Conservation (phyloP, 2,888 invertebrate species). For the Serripes groenlandicus region DNA sequence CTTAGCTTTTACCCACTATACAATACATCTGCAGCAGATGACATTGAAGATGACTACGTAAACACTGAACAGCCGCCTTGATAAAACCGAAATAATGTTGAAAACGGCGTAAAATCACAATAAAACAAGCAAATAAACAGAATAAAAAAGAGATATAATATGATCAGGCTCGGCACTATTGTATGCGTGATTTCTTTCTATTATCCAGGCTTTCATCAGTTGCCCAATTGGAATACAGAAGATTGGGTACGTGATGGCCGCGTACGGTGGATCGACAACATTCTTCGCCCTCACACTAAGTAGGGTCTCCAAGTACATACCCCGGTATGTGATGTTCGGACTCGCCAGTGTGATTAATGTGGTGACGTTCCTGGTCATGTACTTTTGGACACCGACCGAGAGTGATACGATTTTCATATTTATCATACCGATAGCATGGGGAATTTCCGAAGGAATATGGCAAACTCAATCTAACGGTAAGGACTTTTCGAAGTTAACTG, state of each 20-base stretch:
- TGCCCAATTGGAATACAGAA: conserved; percentile 78
- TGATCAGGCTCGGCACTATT: too few relatives aligned
- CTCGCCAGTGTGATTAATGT: conserved; percentile 70
- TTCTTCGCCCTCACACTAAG: conserved; percentile 72
- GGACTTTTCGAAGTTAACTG: too few relatives aligned
- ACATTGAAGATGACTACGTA: too few relatives aligned
- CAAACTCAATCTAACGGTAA: conserved; percentile 78
- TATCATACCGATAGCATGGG: conserved; percentile 75
- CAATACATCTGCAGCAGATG: too few relatives aligned
- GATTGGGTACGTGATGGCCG: conserved; percentile 80
- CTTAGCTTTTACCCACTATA: too few relatives aligned
- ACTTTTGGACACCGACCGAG: conserved; percentile 58
- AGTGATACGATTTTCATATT: conserved; percentile 66
- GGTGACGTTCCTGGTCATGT: conserved; percentile 69
- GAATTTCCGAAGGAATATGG: conserved; percentile 77
- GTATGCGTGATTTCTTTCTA: too few relatives aligned
- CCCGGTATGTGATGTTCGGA: conserved; percentile 72
- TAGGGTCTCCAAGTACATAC: conserved; percentile 71
- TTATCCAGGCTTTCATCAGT: conserved; percentile 77
- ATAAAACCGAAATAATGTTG: too few relatives aligned
- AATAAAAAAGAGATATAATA: too few relatives aligned
- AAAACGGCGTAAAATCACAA: not conserved
- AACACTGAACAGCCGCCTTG: too few relatives aligned
- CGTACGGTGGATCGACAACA: conserved; percentile 76
- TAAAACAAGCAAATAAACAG: not conserved